Conservation (phyloP, 2,113 vertebrate species). For the Psittacula cyanocephala region DNA sequence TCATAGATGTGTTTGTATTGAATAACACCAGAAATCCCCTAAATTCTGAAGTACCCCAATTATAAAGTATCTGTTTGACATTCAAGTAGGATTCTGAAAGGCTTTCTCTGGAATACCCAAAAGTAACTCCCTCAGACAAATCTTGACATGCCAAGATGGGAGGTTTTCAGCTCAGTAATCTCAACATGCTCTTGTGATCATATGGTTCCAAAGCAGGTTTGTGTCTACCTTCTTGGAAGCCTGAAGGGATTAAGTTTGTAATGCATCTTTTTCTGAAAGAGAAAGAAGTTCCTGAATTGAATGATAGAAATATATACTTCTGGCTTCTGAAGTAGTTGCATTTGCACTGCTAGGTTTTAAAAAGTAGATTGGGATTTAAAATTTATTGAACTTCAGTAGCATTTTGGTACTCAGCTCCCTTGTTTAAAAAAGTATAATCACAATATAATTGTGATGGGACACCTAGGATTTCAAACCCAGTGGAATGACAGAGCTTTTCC, state of each 20-base stretch:
- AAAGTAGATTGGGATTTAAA: background rate
- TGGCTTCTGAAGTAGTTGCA: background rate
- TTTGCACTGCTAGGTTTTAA: background rate
- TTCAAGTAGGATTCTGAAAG: background rate
- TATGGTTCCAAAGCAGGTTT: background rate
- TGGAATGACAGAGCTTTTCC: background rate
- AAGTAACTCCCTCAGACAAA: background rate
- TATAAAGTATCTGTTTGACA: background rate
- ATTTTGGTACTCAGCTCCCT: background rate
- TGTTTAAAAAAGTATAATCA: background rate
- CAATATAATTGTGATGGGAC: background rate
- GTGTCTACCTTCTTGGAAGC: background rate
- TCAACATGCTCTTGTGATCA: background rate
- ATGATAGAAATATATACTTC: background rate
- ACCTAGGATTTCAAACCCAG: background rate
- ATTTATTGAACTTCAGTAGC: background rate
- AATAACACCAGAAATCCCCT: background rate
- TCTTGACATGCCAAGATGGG: rapidly evolving
- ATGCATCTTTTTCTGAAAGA: background rate
- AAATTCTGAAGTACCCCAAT: background rate
- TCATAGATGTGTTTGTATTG: background rate
- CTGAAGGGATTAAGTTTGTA: background rate
- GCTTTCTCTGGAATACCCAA: background rate
- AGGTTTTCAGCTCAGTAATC: background rate
- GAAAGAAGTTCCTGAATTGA: background rate